Evolutionary conservation across 2,797 vertebrate genomes (phyloP), one percentile per base, ranked within the genome.

Genomic region (Notolepis coatsorum): DNA sequence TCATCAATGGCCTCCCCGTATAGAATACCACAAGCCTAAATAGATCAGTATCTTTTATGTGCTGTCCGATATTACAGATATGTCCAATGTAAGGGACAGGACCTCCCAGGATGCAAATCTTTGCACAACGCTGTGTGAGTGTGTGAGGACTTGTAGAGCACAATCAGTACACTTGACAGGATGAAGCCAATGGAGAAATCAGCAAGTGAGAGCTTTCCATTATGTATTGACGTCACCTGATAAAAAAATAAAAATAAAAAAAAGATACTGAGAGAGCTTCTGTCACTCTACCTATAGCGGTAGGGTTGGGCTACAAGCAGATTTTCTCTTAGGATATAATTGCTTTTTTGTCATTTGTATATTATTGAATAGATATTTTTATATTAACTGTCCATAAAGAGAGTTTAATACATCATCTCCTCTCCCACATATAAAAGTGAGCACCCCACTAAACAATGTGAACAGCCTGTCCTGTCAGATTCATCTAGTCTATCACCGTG

Each of bases 11-110:
- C 47, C 61, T 76, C 73, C 53, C 81, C 38, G 61, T 65, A 72
- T 71, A 73, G 76, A 81, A 76, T 71, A 84, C 75, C 65, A 75
- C 39, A 56, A 51, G 62, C 45, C 62, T 65, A 68, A 81, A 82
- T 73, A 82, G 76, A 85, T 84, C 73, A 84, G 77, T 81, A 61
- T 79, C 58, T 79, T 85, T 75, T 71, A 85, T 85, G 76, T 65
- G 71, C 64, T 66, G 61, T 71, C 71, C 75, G 35, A 73, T 82
- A 74, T 68, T 72, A 81, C 79, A 83, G 71, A 87, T 84, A 79
- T 61, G 65, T 70, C 48, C 75, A 77, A 81, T 82, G 62, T 52
- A 10, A 21, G 37, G 49, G 82, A 51, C 63, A 41, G 6, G 48
- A 25, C 72, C 73, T 81, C 71, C 80, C 72, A 81, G 66, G 67